These are phyloP conservation scores for Habropoda laboriosa DNA, from an alignment of 1,140 invertebrate genomes.

Conservation along the genomic window DNA sequence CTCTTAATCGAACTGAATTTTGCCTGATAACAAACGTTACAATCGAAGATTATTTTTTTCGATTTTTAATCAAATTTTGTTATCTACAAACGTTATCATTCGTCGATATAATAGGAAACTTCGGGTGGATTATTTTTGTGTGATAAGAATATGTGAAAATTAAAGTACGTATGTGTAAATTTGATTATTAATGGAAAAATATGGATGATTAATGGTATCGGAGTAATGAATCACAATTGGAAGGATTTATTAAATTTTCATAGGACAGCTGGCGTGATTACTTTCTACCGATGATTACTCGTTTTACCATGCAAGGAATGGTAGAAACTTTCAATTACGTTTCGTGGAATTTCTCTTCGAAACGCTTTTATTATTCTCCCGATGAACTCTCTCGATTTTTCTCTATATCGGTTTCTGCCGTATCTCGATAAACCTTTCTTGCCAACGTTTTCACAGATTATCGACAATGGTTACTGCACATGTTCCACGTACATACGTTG, in stretches of 20 bases:
- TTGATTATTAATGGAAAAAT: too few species aligned
- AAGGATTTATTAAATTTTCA: not conserved
- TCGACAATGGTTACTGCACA: not conserved
- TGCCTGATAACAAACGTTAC: not conserved
- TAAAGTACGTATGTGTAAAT: too few species aligned
- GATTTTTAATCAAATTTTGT: too few species aligned
- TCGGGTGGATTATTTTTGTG: too few species aligned
- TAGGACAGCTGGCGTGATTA: not conserved
- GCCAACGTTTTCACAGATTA: conserved; percentile 6
- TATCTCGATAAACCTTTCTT: not conserved
- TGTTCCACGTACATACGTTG: not conserved
- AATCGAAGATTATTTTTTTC: too few species aligned
- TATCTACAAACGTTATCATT: too few species aligned
- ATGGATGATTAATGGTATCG: not conserved
- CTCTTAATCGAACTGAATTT: not conserved
- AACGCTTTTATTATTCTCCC: conserved; percentile 28
- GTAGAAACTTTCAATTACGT: conserved; percentile 21
- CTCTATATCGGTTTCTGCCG: too few species aligned
- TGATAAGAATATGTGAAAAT: too few species aligned
- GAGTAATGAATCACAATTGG: not conserved
- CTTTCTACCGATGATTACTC: conserved; percentile 10
- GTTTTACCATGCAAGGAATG: not conserved
- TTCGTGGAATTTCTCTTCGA: conserved; percentile 28
- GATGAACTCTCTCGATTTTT: conserved; percentile 23
- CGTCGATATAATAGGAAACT: too few species aligned